Base-by-base conservation (phyloP, 2,888 invertebrate genomes). In the Chouioia cunea region DNA sequence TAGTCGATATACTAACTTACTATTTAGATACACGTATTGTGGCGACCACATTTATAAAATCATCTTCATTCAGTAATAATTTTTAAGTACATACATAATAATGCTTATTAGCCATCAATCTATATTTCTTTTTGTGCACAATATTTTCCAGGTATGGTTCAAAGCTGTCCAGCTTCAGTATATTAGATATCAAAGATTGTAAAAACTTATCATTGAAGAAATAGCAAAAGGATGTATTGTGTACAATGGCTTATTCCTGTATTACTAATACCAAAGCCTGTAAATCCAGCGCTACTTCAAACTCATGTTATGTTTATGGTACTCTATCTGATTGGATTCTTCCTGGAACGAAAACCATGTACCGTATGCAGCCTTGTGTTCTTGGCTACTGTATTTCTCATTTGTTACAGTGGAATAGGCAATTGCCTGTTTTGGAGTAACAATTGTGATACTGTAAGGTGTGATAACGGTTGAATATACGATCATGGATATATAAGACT, bases 281-380 rank as follows among this genome's bases (percentile, higher is more conserved):
- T 97, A 75, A 98, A 99, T 88, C 97, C 98, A 80, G 96, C 97
- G 47, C 89, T 98, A 72, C 91, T 98, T 79, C 95, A 97, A 86
- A 97, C 97, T 66, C 97, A 97, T 87, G 96, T 97, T 73, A 95
- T 98, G 93, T 98, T 99, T 86, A 96, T 99, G 91, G 93, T 96
- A 76, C 89, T 99, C 65, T 99, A 99, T 87, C 87, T 99, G 78
- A 93, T 97, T 78, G 97, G 98, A 79, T 99, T 99, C 88, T 98
- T 99, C 86, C 88, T 99, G 80, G 97, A 98, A 84, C 89, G 97
- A 81, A 98, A 96, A 86, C 99, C 99, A 0, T 99, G 99, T 86
- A 97, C 97, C 59, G 96, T 98, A 76, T 99, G 99, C 89, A 96
- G 96, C 82, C 88, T 97, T 65, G 94, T 99, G 77, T 99, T 99